A percentile compares a stretch with the other conserved stretches of the same genome.
These are phyloP conservation scores for Grus americana DNA, from an alignment of 2,113 vertebrate species.

Conservation along the genomic window DNA sequence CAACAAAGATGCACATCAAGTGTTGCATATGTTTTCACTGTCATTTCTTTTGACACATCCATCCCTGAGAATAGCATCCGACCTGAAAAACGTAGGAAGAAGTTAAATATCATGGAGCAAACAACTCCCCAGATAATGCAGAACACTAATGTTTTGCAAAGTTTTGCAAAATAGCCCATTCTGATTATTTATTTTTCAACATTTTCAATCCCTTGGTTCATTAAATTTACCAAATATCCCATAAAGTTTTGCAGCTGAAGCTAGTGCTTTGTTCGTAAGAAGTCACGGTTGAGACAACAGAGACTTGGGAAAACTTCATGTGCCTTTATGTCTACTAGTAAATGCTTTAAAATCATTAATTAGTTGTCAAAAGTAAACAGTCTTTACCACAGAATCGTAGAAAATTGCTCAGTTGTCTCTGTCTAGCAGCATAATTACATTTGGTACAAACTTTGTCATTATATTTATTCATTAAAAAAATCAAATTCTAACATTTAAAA, in stretches of 20 bases:
- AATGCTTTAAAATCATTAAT: not conserved
- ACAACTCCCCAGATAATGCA: not conserved
- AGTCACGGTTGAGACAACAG: not conserved
- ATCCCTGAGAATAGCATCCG: not conserved
- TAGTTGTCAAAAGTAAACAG: not conserved
- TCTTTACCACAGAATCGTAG: not conserved
- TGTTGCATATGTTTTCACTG: not conserved
- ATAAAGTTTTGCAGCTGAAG: not conserved
- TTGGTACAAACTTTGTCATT: not conserved
- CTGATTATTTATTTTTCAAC: not conserved
- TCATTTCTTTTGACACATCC: not conserved
- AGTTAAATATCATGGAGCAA: not conserved
- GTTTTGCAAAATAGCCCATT: not conserved
- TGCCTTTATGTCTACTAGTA: not conserved
- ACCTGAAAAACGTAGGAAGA: not conserved
- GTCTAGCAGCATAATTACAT: not conserved
- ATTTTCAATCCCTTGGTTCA: not conserved
- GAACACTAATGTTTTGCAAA: not conserved
- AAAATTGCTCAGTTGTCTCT: not conserved
- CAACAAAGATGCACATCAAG: not conserved
- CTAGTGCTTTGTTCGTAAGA: not conserved
- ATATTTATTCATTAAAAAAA: not conserved
- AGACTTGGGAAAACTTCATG: not conserved
- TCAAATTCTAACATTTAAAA: not conserved
- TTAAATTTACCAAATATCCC: not conserved